A percentile compares a stretch with the other conserved stretches of the same genome.
Conservation (phyloP, 2,888 invertebrate species). For the Scaeva pyrastri region DNA sequence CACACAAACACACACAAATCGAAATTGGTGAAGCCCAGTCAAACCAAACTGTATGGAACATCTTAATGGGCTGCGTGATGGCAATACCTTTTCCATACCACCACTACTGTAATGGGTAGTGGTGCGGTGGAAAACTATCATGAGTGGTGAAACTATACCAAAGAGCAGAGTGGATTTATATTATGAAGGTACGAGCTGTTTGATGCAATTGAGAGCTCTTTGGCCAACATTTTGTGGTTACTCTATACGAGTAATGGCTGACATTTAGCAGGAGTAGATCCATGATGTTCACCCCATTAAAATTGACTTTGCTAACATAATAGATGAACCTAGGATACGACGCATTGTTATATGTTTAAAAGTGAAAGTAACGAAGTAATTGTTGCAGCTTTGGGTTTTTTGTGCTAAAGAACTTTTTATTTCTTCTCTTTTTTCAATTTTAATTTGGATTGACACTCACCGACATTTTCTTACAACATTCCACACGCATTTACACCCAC, state of each 20-base stretch:
- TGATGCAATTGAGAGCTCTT: constrained; percentile 44
- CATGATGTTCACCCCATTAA: neutral
- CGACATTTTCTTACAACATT: no score
- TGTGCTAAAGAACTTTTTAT: no score
- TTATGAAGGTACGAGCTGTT: constrained; percentile 36
- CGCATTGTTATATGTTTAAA: neutral
- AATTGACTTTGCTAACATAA: constrained; percentile 45
- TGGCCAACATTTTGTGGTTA: constrained; percentile 50
- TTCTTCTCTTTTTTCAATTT: no score
- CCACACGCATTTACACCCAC: no score
- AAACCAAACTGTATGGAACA: constrained; percentile 51
- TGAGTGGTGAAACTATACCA: constrained; percentile 32
- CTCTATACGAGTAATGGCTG: neutral
- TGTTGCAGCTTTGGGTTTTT: no score
- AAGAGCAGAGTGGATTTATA: constrained; percentile 47
- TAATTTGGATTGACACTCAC: no score
- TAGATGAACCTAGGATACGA: neutral
- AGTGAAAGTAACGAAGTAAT: neutral
- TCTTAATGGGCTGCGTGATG: constrained; percentile 55
- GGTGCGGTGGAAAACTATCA: constrained; percentile 24
- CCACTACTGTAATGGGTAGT: neutral
- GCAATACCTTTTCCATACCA: no score
- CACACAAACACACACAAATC: neutral
- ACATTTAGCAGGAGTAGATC: neutral
- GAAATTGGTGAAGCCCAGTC: neutral